These are phyloP conservation scores for Araneus ventricosus DNA, from an alignment of 1,140 invertebrate species.

Conservation along the genomic window DNA sequence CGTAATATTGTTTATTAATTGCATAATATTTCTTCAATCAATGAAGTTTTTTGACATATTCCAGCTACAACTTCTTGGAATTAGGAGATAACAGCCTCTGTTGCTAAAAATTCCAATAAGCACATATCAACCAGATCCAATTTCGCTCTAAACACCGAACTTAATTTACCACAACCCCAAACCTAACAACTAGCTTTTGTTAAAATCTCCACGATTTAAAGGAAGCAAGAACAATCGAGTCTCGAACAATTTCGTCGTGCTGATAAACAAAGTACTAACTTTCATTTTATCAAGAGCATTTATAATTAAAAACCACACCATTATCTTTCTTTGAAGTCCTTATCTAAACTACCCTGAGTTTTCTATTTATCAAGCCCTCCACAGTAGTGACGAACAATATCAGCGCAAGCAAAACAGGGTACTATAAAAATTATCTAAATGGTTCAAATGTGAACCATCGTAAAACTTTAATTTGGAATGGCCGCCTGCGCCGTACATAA, in stretches of 20 bases:
- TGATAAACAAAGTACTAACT: not conserved
- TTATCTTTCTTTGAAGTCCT: not conserved
- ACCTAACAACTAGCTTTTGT: not conserved
- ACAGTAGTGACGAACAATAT: not conserved
- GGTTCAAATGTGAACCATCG: not conserved
- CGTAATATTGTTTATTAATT: no score
- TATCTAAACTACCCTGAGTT: not conserved
- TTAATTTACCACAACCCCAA: not conserved
- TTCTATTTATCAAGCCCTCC: not conserved
- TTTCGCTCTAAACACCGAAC: not conserved
- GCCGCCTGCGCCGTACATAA: not conserved
- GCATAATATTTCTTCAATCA: no score
- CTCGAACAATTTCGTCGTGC: not conserved
- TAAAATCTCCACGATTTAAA: not conserved
- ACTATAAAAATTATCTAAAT: slow-evolving; percentile 41
- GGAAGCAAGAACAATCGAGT: not conserved
- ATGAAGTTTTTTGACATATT: no score
- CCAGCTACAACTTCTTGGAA: no score
- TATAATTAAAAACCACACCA: not conserved
- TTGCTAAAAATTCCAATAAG: no score
- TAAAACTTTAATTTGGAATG: not conserved
- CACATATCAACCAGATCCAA: no score
- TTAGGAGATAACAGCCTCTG: no score
- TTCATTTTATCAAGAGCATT: not conserved
- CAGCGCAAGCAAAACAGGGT: not conserved